Evolutionary conservation across 2,113 vertebrate genomes (phyloP), one percentile per base, ranked within the genome.

Genomic region (Heterotis niloticus): DNA sequence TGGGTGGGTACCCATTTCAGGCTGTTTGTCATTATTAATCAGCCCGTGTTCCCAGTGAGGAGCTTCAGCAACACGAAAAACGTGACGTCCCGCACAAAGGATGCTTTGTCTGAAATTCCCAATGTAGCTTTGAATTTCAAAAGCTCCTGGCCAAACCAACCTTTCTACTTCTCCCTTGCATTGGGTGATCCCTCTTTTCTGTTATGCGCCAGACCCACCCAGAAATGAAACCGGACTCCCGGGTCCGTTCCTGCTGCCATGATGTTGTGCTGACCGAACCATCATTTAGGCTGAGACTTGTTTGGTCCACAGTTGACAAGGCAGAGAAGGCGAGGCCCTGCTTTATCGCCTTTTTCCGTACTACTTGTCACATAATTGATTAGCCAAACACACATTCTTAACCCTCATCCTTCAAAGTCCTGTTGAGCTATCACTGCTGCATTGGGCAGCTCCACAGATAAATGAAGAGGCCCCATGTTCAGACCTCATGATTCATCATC

Each of bases 401-500:
- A 5, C 16, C 71, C 54, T 59, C 54, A 28, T 14, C 54, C 71
- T 54, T 59, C 51, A 57, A 57, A 26, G 20, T 54, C 24, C 71
- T 59, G 71, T 59, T 44, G 34, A 44, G 71, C 54, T 54, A 59
- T 52, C 71, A 74, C 9, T 74, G 23, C 71, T 29, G 71, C 24
- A 57, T 10, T 74, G 24, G n/a, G 16, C 26, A 74, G 17, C 57
- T 26, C 71, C 26, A 54, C 69, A 54, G 52, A 57, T 52, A 57
- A 73, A 73, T 74, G 54, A 44, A 74, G 71, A 74, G 71, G 26
- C n/a, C 52, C 54, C 7, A 28, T 20, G 51, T n/a, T 59, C 54
- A 74, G 71, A 74, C n/a, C 24, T 74, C 52, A 52, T 57, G 71
- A 74, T 74, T 74, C 71, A 74, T 74, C 54, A 54, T 23, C 71